Base-by-base conservation (phyloP, 2,888 invertebrate genomes). In the Troides helena region DNA sequence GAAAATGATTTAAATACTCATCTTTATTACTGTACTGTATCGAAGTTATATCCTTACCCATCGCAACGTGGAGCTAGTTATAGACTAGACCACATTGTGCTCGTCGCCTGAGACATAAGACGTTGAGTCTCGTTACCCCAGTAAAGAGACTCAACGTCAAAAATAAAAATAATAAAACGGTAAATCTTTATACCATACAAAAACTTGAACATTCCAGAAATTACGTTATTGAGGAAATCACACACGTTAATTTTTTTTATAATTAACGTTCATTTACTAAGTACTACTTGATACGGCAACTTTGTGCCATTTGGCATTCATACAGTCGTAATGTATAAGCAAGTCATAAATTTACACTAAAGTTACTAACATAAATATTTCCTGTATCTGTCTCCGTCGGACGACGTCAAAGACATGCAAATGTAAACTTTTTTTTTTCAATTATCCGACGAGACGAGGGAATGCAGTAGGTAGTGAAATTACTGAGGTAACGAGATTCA, bases 341-440 rank as follows among this genome's bases (percentile, higher is more conserved):
- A 63, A 71, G 67, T 64, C 68, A 72, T 68, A 59, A 68, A 73
- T 73, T 69, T 74, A 75, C 72, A 74, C 74, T 75, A 77, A 77
- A 78, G 79, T 81, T 73, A 75, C 67, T 59, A 63, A 61, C 60
- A 66, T 25, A 74, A 72, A 68, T 72, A 79, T 73, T 88, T 87
- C 87, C 88, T 86, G 80, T 77, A 62, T 73, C 74, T 75, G 57
- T 85, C 83, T 80, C 80, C 72, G 70, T 86, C 79, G 50, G 70
- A 76, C 75, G 25, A 50, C 21, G 3, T 23, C 23, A 23, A 58
- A 12, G 23, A 23, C 10, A 25, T 18, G n/a, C n/a, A 53, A n/a
- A 53, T 5, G 8, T n/a, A n/a, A n/a, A 43, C 43, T 12, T 43
- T 43, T 43, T 30, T 30, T 30, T 30, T 30, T 30, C 4, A 30